These are phyloP conservation scores for Erebia palarica DNA, from an alignment of 2,888 invertebrate genomes.

Conservation along the genomic window DNA sequence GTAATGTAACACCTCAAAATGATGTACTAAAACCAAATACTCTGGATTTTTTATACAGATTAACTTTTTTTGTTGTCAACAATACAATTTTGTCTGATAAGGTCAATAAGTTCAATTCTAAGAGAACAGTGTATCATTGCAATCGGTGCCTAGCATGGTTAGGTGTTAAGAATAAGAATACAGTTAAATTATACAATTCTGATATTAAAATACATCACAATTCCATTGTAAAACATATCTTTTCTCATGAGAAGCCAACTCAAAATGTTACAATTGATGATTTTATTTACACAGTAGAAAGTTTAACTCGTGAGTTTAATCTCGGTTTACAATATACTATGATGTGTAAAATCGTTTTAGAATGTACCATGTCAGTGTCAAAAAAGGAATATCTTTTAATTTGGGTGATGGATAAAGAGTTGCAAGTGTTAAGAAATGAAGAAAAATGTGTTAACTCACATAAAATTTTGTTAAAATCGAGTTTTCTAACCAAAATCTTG, in stretches of 20 bases:
- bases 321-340: slow-evolving; percentile 75
- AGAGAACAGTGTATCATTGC: slow-evolving; percentile 78
- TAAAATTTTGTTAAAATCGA: slow-evolving; percentile 65
- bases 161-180: slow-evolving; percentile 70
- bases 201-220: slow-evolving; percentile 72
- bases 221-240: slow-evolving; percentile 52
- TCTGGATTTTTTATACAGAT: slow-evolving; percentile 82
- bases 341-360: slow-evolving; percentile 81
- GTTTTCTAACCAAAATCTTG: slow-evolving; percentile 81
- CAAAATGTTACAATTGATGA: slow-evolving; percentile 68
- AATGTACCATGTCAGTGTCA: slow-evolving; percentile 66
- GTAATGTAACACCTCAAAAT: slow-evolving; percentile 29
- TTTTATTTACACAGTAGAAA: slow-evolving; percentile 78
- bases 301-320: slow-evolving; percentile 74
- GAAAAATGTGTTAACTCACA: slow-evolving; percentile 54
- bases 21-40: slow-evolving; percentile 71
- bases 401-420: slow-evolving; percentile 84
- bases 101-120: slow-evolving; percentile 69
- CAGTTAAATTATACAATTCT: slow-evolving; percentile 82
- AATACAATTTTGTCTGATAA: slow-evolving; percentile 64
- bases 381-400: slow-evolving; percentile 80
- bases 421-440: slow-evolving; percentile 73
- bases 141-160: slow-evolving; percentile 83
- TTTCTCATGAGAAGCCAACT: slow-evolving; percentile 53
- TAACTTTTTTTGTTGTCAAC: slow-evolving; percentile 80